Conservation (phyloP, 2,113 vertebrate species). For the Oncorhynchus tshawytscha region DNA sequence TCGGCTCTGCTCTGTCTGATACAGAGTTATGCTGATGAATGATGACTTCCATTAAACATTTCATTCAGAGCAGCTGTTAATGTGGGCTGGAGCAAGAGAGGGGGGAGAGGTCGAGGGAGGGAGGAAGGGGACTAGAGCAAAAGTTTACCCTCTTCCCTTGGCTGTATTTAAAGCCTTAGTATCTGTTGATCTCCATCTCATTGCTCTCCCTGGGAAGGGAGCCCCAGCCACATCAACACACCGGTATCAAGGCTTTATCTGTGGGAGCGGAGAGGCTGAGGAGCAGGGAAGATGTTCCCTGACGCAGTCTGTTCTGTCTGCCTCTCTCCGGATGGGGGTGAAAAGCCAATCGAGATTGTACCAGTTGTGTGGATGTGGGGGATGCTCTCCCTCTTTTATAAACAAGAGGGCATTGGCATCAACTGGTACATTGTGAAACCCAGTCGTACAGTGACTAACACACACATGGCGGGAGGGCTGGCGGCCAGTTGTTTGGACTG, state of each 20-base stretch:
- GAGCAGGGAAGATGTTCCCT: too few species aligned
- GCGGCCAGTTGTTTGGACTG: constrained; percentile 30
- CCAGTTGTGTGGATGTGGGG: constrained; percentile 29
- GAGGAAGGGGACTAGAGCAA: neutral
- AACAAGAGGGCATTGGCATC: neutral
- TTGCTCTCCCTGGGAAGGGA: neutral
- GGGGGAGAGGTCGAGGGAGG: constrained; percentile 7
- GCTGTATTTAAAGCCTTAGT: neutral
- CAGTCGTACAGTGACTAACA: too few species aligned
- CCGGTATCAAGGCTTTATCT: constrained; percentile 1
- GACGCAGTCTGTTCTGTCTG: neutral
- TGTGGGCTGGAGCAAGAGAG: constrained; percentile 11
- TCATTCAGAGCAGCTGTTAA: neutral
- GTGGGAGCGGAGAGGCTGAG: neutral
- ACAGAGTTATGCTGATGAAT: constrained; percentile 12
- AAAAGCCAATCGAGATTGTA: constrained; percentile 17
- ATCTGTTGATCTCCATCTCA: constrained; percentile 9
- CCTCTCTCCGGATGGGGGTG: constrained; percentile 7
- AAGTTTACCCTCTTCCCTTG: neutral
- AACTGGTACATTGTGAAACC: too few species aligned
- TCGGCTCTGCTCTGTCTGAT: constrained; percentile 3
- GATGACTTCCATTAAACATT: constrained; percentile 37
- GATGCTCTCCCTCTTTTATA: neutral
- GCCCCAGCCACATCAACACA: constrained; percentile 3
- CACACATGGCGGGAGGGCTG: neutral